Conservation (phyloP, 2,888 invertebrate species). For the Cataglyphis livida region DNA sequence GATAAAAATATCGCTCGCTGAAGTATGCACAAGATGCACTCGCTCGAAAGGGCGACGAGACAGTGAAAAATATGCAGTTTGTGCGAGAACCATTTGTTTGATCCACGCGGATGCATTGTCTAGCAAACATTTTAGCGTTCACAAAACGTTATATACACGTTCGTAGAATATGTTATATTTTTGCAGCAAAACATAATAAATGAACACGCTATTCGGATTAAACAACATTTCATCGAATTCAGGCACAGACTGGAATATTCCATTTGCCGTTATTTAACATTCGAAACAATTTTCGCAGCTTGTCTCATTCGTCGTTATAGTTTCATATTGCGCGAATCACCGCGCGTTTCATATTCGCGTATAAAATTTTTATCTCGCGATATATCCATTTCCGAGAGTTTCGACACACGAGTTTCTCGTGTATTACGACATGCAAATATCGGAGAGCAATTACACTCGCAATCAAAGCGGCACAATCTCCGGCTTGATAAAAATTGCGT, state of each 20-base stretch:
- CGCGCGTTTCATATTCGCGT: background rate
- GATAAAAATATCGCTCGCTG: slow-evolving; percentile 44
- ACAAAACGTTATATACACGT: background rate
- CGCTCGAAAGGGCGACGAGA: slow-evolving; percentile 19
- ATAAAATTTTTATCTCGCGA: slow-evolving; percentile 23
- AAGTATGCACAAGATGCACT: slow-evolving; percentile 15
- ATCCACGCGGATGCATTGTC: slow-evolving; percentile 28
- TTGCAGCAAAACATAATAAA: background rate
- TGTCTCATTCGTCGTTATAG: slow-evolving; percentile 11
- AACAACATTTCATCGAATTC: slow-evolving; percentile 6
- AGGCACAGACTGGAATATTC: background rate
- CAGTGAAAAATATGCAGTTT: slow-evolving; percentile 40
- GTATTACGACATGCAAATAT: background rate
- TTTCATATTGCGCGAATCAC: slow-evolving; percentile 8
- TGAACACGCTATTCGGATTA: background rate
- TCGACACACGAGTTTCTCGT: background rate
- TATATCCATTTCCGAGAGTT: background rate
- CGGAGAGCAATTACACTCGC: slow-evolving; percentile 1
- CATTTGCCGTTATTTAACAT: background rate
- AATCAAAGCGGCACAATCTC: slow-evolving; percentile 53
- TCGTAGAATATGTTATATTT: background rate
- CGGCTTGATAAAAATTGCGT: slow-evolving; percentile 55
- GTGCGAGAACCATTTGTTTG: slow-evolving; percentile 36
- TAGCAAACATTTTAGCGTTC: slow-evolving; percentile 21
- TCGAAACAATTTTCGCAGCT: background rate